Base-by-base conservation (phyloP, 2,113 vertebrate genomes). In the Prunella fulvescens region DNA sequence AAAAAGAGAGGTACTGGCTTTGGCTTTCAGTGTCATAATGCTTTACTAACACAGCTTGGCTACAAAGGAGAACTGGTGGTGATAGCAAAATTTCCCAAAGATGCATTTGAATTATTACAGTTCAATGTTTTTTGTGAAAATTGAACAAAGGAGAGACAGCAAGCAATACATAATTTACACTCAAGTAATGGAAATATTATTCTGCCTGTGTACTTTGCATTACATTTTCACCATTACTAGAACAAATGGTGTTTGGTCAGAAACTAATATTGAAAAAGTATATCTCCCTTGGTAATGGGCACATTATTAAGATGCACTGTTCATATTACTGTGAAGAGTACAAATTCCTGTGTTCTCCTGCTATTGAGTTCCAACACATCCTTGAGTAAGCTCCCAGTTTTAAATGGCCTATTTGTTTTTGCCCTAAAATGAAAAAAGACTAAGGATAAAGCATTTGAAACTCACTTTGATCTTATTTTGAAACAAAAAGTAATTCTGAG, bases 1-100 rank as follows among this genome's bases (percentile, higher is more conserved):
- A 79, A 99, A 98, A 95, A 98, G 98, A 98, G 98, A 99, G 97
- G 99, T 99, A 98, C 28, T 57, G 35, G 29, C 47, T 73, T 84
- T 64, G 33, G 29, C 29, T 90, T 90, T 78, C 64, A 50, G 10
- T 77, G 22, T 65, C 19, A 18, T 23, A 35, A 39, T 61, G 20
- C n/a, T 93, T 93, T 65, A 18, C 45, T 73, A 29, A 37, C 39
- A 47, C 10, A 48, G 35, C 47, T 57, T 73, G 58, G 22, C 69
- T 65, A 11, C 29, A 67, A 62, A 67, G 51, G 39, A 42, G 26
- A 81, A 20, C 31, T 67, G 53, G 58, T 67, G 33, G 13, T 7
- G 5, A 51, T 15, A 40, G 54, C 7, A 10, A 71, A 62, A 54
- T 44, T 86, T 66, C 62, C n/a, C 44, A 31, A 22, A 58, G 48